A percentile compares a stretch with the other conserved stretches of the same genome.
Evolutionary conservation across 2,113 vertebrate genomes (phyloP).

Genomic region (Atlantisia rogersi): DNA sequence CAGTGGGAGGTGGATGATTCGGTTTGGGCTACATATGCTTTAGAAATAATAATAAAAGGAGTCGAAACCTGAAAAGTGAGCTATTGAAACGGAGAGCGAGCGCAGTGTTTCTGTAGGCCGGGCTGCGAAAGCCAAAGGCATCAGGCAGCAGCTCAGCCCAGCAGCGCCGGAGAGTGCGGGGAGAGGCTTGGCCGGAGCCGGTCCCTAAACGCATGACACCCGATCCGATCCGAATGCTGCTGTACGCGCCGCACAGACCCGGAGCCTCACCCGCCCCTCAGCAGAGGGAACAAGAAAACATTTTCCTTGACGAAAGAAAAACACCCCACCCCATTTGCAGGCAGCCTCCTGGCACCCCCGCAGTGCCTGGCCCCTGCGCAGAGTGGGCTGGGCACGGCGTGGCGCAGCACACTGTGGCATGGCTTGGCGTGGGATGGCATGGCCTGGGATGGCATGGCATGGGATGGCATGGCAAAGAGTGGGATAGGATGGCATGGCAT

Average conservation of each 20-base stretch:
- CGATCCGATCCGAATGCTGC: not conserved
- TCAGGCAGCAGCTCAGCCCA: not conserved
- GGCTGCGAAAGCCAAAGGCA: constrained; percentile 32
- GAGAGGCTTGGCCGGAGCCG: not conserved
- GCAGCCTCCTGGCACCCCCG: not conserved
- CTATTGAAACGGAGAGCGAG: not conserved
- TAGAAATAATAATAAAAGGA: constrained; percentile 44
- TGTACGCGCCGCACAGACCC: not conserved
- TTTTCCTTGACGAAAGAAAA: constrained; percentile 51
- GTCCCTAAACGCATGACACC: not conserved
- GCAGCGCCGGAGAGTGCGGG: not conserved
- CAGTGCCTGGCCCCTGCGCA: rapidly evolving
- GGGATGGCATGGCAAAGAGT: rapidly evolving
- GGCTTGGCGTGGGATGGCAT: rapidly evolving
- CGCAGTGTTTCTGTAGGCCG: not conserved
- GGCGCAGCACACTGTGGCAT: rapidly evolving
- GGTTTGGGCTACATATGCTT: constrained; percentile 27
- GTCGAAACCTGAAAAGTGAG: not conserved
- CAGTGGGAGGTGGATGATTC: constrained; percentile 41
- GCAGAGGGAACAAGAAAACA: constrained; percentile 58
- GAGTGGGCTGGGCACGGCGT: rapidly evolving
- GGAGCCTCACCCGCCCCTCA: not conserved
- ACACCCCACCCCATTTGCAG: constrained; percentile 18
- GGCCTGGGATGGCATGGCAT: rapidly evolving
- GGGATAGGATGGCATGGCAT: rapidly evolving